phyloP scores from a whole-genome alignment of 2,113 vertebrate genomes.

The Rhabdornis inornatus region DNA sequence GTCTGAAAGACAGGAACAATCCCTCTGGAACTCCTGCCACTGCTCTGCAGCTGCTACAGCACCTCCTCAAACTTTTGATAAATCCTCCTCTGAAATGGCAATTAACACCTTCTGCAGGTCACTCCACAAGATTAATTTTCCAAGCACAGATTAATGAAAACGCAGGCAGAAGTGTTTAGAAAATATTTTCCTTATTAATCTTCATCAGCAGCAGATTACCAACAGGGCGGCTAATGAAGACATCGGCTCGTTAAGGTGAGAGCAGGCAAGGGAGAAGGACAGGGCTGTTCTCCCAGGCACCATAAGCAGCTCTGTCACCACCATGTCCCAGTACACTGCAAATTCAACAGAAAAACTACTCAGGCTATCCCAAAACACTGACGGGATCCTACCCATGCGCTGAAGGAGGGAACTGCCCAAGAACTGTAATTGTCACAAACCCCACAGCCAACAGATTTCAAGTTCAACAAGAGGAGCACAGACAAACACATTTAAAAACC shows the following conservation, averaged over 20 bases:
- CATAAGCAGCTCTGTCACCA: background rate
- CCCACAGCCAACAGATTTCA: background rate
- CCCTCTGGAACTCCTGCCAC: background rate
- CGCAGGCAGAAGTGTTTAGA: constrained; percentile 34
- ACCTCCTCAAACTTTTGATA: constrained; percentile 35
- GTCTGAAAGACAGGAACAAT: background rate
- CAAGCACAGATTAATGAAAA: constrained; percentile 65
- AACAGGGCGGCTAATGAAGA: constrained; percentile 53
- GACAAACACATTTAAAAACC: background rate
- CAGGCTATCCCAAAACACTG: background rate
- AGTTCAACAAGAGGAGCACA: background rate
- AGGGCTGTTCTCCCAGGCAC: background rate
- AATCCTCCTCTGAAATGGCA: constrained; percentile 40
- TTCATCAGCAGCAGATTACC: constrained; percentile 52
- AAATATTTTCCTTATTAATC: constrained; percentile 74
- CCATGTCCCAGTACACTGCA: background rate
- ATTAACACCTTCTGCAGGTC: constrained; percentile 59
- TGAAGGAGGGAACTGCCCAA: background rate
- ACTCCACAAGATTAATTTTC: constrained; percentile 62
- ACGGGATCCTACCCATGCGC: background rate
- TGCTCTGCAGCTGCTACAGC: background rate
- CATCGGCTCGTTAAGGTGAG: background rate
- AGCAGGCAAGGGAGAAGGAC: background rate
- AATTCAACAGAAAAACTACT: background rate
- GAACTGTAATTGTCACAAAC: background rate